Base-by-base conservation (phyloP, 30 jellyfish, hydroid and myxozoan species). In the Hydractinia symbiolongicarpus region DNA sequence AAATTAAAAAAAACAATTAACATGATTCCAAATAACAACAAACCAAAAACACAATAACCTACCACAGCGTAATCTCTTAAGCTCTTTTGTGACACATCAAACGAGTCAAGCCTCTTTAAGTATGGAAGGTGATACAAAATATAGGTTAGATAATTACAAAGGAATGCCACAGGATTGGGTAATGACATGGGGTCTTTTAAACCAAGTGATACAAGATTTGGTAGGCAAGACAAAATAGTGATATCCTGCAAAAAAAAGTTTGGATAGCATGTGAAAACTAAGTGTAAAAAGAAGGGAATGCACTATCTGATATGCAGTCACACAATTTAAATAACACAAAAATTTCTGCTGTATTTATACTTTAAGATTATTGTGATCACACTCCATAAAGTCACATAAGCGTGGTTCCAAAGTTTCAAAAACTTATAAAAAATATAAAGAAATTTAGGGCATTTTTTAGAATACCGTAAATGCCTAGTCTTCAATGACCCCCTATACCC, bases 61-160 rank as follows among this genome's bases (percentile, higher is more conserved):
- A 92, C 98, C 96, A 84, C 93, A 54, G 98, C 95, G 54, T 76
- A 40, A 13, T 86, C 91, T 72, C 87, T 92, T 76, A 92, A 82
- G 5, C 85, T 6, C 53, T 83, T 87, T 55, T 66, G 81, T 6
- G 98, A 86, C 6, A 92, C 93, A 55, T 92, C 98, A 64, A 73
- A 62, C 7, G 96, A 83, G 76, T 92, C 98, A 64, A 92, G 81
- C 15, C 76, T 71, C 19, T 58, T 66, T 2, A 92, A 71, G 4
- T 74, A n/a, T 21, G 96, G 98, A 17, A 92, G 80, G 66, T 92
- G 98, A 58, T 82, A 92, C 60, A 92, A 81, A 78, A 92, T 62
- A 73, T 82, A 86, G 51, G 89, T 79, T 4, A 96, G 72, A 74
- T 92, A 92, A 61, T 92, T 92, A 83, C 96, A 87, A 66, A 92